These are phyloP conservation scores for Selenia dentaria DNA, from an alignment of 2,888 invertebrate genomes.

Conservation along the genomic window DNA sequence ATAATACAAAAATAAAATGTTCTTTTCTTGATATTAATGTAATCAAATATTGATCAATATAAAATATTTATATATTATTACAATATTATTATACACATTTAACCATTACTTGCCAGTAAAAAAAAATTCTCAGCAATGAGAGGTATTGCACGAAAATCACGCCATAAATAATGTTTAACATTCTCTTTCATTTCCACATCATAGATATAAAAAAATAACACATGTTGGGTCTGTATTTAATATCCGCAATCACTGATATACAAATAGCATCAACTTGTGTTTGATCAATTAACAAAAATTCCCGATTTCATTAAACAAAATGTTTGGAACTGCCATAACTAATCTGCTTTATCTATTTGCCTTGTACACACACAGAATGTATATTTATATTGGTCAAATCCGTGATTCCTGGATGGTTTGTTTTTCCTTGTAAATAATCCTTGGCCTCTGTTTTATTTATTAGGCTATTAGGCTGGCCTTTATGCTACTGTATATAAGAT, in stretches of 20 bases:
- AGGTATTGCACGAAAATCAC: too few relatives aligned
- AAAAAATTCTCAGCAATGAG: too few relatives aligned
- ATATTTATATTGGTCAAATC: conserved; percentile 9
- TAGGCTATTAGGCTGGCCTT: conserved; percentile 18
- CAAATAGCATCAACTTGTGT: conserved; percentile 3
- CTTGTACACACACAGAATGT: not conserved
- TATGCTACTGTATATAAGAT: conserved; percentile 4
- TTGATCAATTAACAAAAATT: conserved; percentile 6
- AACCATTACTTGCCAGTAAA: too few relatives aligned
- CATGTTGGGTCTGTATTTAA: not conserved
- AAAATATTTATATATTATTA: too few relatives aligned
- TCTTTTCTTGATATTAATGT: too few relatives aligned
- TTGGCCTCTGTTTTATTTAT: conserved; percentile 26
- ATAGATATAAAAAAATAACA: too few relatives aligned
- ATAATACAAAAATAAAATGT: too few relatives aligned
- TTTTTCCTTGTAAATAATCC: conserved; percentile 24
- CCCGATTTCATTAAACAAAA: not conserved
- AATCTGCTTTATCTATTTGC: conserved; percentile 3
- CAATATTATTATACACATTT: too few relatives aligned
- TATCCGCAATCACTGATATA: not conserved
- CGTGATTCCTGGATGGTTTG: conserved; percentile 17
- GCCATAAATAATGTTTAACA: too few relatives aligned
- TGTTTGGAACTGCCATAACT: conserved; percentile 4
- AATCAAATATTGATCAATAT: too few relatives aligned
- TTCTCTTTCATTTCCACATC: too few relatives aligned